Evolutionary conservation across 1,140 invertebrate species (phyloP), one percentile per base, ranked within the genome.

Genomic region (Macrotrachela quadricornifera): DNA sequence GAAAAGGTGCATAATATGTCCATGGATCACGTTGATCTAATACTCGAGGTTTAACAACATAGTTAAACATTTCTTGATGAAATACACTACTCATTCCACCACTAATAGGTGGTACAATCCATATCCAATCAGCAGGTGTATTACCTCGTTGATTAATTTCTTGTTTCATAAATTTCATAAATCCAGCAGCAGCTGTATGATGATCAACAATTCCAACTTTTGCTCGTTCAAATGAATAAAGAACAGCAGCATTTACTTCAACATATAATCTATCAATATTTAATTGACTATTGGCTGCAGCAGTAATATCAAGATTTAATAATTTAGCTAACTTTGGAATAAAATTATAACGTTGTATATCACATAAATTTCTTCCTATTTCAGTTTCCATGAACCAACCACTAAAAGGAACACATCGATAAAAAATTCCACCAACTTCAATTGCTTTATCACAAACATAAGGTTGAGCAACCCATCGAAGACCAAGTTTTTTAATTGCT

Each of bases 321-420:
- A n/a, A n/a, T n/a, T n/a, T n/a, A n/a, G n/a, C n/a, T n/a, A n/a
- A n/a, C n/a, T n/a, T n/a, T n/a, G n/a, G n/a, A n/a, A n/a, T n/a
- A n/a, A n/a, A n/a, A n/a, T n/a, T n/a, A n/a, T n/a, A n/a, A n/a
- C 87, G 73, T 61, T 81, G 79, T 36, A 75, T 67, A 63, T 94
- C 87, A 61, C 84, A 86, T 40, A 92, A 75, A 73, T 92, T 80
- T 46, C 87, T 73, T 10, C 82, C 87, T 55, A 94, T 87, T 72
- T 94, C 87, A 1, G 86, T 88, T 57, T 82, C 82, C 85, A 91
- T 91, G 69, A 90, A 92, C 87, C 87, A 94, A 17, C 87, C 87
- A 64, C 85, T 91, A 69, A 94, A 94, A 17, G 86, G 83, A 42
- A 79, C 80, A 0, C 81, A 86, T 0, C 85, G 83, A 64, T 90